These are phyloP conservation scores for Centropus bengalensis DNA, from an alignment of 2,113 vertebrate genomes.

Conservation along the genomic window DNA sequence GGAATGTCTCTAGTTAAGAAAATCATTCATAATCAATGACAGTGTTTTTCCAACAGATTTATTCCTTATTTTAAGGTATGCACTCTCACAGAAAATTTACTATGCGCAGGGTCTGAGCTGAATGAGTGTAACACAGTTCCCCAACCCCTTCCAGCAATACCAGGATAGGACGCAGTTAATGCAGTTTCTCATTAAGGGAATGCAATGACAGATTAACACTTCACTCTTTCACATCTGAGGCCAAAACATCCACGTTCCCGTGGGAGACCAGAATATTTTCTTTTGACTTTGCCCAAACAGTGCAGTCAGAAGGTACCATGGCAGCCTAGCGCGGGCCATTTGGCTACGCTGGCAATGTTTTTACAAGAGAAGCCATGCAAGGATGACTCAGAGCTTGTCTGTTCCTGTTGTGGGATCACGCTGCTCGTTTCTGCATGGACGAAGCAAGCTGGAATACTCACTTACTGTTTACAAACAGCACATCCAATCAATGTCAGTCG, in stretches of 20 bases:
- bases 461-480: neutral
- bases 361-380: neutral
- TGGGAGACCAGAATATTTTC: neutral
- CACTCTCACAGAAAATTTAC: constrained; percentile 34
- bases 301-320: neutral
- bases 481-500: neutral
- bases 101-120: neutral
- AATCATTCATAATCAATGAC: constrained; percentile 55
- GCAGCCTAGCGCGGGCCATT: neutral
- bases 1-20: constrained; percentile 63
- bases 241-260: constrained; percentile 3
- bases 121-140: neutral
- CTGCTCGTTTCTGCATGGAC: neutral
- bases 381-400: neutral
- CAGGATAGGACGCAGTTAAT: constrained; percentile 25
- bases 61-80: constrained; percentile 49
- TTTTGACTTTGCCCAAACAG: neutral
- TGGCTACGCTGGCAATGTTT: rapidly evolving
- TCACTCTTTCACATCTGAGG: constrained; percentile 37
- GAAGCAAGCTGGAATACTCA: neutral
- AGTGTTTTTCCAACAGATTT: constrained; percentile 50
- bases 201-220: constrained; percentile 3
- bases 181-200: constrained; percentile 16
- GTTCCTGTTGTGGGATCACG: neutral
- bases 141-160: neutral